phyloP scores from a whole-genome alignment of 2,888 invertebrate genomes.

The Pristionchus fissidentatus region DNA sequence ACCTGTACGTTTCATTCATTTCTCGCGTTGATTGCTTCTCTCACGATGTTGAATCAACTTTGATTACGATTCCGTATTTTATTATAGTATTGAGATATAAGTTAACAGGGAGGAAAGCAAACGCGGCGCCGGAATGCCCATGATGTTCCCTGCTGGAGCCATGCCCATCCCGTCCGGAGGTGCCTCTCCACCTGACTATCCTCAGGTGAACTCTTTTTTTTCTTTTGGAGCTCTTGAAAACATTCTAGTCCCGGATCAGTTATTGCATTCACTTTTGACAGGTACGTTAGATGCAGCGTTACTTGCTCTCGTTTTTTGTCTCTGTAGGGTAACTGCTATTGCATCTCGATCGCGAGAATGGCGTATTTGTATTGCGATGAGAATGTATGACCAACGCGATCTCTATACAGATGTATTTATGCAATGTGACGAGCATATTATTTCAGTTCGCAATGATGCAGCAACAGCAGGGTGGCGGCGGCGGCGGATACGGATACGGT shows the following conservation, averaged over 20 bases:
- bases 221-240: too few species aligned
- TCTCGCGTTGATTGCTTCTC: background rate
- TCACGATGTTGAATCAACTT: too few species aligned
- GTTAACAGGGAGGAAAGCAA: background rate
- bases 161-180: background rate
- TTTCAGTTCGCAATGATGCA: constrained; percentile 41
- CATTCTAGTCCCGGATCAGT: too few species aligned
- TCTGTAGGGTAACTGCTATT: background rate
- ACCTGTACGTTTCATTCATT: background rate
- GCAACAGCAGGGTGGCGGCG: constrained; percentile 26
- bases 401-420: background rate
- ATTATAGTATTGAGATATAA: background rate
- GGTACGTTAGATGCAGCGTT: too few species aligned
- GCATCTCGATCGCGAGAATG: background rate
- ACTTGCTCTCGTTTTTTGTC: too few species aligned
- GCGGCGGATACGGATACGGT: constrained; percentile 44
- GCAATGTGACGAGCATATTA: background rate
- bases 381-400: background rate
- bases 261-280: too few species aligned
- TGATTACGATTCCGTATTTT: background rate
- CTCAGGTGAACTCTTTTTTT: too few species aligned
- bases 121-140: constrained; percentile 4
- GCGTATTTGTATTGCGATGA: background rate
- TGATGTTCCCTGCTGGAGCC: background rate
- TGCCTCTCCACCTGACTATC: constrained; percentile 34